Evolutionary conservation across 2,888 invertebrate species (phyloP).

Genomic region (Falcaria lacertinaria): DNA sequence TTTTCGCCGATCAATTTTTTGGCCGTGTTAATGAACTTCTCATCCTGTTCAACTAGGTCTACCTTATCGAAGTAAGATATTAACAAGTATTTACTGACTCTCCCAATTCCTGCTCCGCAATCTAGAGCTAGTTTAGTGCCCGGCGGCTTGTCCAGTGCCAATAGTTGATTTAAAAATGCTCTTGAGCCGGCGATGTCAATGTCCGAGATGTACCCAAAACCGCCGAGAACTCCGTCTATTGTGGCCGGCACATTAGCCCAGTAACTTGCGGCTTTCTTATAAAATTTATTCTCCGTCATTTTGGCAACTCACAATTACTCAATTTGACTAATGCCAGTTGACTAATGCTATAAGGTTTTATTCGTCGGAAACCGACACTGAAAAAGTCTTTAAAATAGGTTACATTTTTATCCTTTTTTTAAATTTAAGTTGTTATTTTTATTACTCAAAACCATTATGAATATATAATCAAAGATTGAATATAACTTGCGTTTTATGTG

Average conservation of each 20-base stretch:
- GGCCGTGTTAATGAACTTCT: conserved; percentile 88
- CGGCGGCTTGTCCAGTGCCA: conserved; percentile 68
- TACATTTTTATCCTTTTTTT: too few relatives aligned
- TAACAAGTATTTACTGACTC: conserved; percentile 92
- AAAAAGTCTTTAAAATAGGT: background rate
- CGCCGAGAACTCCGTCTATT: conserved; percentile 96
- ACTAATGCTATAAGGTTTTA: background rate
- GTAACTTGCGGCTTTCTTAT: conserved; percentile 87
- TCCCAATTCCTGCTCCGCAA: conserved; percentile 98
- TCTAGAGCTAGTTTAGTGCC: conserved; percentile 87
- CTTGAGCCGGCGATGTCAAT: conserved; percentile 93
- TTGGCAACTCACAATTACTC: conserved; percentile 5
- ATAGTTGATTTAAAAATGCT: conserved; percentile 82
- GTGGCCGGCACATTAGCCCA: conserved; percentile 94
- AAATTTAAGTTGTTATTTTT: too few relatives aligned
- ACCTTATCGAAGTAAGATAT: conserved; percentile 88
- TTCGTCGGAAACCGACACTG: background rate
- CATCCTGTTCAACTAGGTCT: conserved; percentile 95
- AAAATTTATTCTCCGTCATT: conserved; percentile 73
- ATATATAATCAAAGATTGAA: too few relatives aligned
- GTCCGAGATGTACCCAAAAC: conserved; percentile 91
- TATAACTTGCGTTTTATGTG: too few relatives aligned
- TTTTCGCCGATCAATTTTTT: conserved; percentile 64
- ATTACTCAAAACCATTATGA: too few relatives aligned
- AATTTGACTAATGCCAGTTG: conserved; percentile 1